Evolutionary conservation across 2,888 invertebrate species (phyloP), one percentile per base, ranked within the genome.

Genomic region (Hemicrepidius hirtus): DNA sequence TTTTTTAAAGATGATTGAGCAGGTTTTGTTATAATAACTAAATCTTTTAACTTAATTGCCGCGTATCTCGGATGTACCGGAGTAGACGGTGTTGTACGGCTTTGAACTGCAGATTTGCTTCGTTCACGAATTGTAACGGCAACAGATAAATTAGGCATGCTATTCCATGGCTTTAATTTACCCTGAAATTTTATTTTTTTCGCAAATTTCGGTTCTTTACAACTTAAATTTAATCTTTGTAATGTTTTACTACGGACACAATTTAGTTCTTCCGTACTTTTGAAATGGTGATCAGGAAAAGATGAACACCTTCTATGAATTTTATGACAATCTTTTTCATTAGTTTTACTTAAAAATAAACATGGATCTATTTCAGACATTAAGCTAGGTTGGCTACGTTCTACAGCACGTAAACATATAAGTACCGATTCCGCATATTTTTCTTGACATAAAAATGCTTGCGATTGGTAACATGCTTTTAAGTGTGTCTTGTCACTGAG

Each of bases 381-480:
- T 53, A 92, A 82, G 69, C 88, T 88, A 21, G 89, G 88, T 79
- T 91, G 91, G 82, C 91, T 90, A 60, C 90, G 86, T 84, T 92
- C 92, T 0, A 92, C 88, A 20, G 92, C 91, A 77, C 89, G 88
- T 49, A 92, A 85, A 79, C 92, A 92, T 40, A 91, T 89, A 44
- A 92, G 85, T 1, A 90, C 86, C 1, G 91, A 90, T 79, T 91
- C 91, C 12, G 90, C 88, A 82, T 91, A 90, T 69, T 87, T 86
- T 76, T 89, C 87, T 80, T 91, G 90, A 55, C 90, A 87, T 68
- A 92, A 83, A 83, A 90, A 92, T 16, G 92, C 90, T 81, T 87
- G 86, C 60, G 88, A 82, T 73, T 87, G 87, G 76, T 91, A 91
- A 79, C 91, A 92, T 24, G 87, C 86, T 44, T 88, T 84, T 53